Base-by-base conservation (phyloP, 2,888 invertebrate species). In the Meiosimyza platycephala region DNA sequence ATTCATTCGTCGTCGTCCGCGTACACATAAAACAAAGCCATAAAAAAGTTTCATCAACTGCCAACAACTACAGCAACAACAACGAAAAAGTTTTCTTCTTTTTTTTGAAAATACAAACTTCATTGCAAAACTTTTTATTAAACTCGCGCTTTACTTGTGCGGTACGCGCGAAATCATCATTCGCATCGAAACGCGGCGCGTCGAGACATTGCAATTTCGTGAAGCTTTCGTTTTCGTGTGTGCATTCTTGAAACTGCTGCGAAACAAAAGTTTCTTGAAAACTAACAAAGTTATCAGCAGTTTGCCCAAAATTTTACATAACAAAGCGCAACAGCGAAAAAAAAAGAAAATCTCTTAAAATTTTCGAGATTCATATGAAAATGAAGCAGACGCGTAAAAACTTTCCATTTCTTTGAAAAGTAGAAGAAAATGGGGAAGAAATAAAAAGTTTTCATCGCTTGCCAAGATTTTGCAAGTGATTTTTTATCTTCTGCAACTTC, bases 1-100 rank as follows among this genome's bases (percentile, higher is more conserved):
- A 40, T 13, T 33, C n/a, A 62, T 16, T 40, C 57, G 40, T 40
- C 40, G 40, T 40, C 40, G 40, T 9, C 60, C 11, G 15, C 28
- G n/a, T 9, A 28, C 52, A 66, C 66, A 54, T 52, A 66, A 28
- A 66, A 67, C 40, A 67, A 33, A 55, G 52, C 67, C 54, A 67
- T 54, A 67, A 67, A 54, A 54, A 52, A 51, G 50, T 65, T 54
- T 54, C 47, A 62, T 40, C 60, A 62, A 12, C 60, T 33, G 28
- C 16, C 28, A 40, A 40, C 15, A 47, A 62, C 7, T 15, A 28
- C n/a, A 47, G 33, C 6, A 62, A 47, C 13, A 62, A 62, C 60
- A 62, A n/a, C 7, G n/a, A 33, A 62, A 16, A 62, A n/a, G 16
- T 40, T 40, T 40, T 40, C 2, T 40, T 3, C 9, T 40, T 40